Percentiles rank a stretch among this genome's conserved stretches.
Evolutionary conservation across 2,888 invertebrate species (phyloP).

Genomic region (Apomyelois bistriatella): DNA sequence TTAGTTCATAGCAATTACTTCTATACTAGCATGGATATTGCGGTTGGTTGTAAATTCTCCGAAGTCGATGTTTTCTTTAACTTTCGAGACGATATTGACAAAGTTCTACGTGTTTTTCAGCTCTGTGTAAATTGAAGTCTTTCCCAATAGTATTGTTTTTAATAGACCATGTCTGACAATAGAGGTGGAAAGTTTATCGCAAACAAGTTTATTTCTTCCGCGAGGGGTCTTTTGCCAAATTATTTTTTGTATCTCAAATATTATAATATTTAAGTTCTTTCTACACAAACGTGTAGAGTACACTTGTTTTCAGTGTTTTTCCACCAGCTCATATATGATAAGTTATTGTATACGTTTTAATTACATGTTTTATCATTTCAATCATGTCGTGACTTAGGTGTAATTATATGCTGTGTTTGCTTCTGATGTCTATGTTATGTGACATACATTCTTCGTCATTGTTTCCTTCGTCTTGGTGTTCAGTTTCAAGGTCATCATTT

Average conservation of each 20-base stretch:
- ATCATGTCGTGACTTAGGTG: conserved; percentile 4
- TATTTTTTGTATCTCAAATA: background rate
- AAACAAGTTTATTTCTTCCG: background rate
- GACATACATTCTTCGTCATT: conserved; percentile 4
- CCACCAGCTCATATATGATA: background rate
- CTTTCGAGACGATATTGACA: background rate
- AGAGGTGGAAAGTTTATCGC: conserved; percentile 1
- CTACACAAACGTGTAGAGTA: background rate
- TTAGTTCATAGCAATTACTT: no score
- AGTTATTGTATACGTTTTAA: conserved; percentile 4
- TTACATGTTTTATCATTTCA: conserved; percentile 3
- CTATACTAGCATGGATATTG: background rate
- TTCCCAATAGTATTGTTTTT: no score
- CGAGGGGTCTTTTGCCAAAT: background rate
- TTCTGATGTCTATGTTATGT: conserved; percentile 3
- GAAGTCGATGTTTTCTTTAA: background rate
- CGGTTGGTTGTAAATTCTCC: background rate
- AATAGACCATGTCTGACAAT: background rate
- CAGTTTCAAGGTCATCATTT: background rate
- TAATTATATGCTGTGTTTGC: background rate
- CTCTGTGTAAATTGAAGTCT: no score
- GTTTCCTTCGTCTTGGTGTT: background rate
- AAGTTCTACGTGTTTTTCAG: background rate
- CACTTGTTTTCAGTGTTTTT: conserved; percentile 6
- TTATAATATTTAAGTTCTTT: background rate